Evolutionary conservation across 2,888 invertebrate species (phyloP).

Genomic region (Lypha dubia): DNA sequence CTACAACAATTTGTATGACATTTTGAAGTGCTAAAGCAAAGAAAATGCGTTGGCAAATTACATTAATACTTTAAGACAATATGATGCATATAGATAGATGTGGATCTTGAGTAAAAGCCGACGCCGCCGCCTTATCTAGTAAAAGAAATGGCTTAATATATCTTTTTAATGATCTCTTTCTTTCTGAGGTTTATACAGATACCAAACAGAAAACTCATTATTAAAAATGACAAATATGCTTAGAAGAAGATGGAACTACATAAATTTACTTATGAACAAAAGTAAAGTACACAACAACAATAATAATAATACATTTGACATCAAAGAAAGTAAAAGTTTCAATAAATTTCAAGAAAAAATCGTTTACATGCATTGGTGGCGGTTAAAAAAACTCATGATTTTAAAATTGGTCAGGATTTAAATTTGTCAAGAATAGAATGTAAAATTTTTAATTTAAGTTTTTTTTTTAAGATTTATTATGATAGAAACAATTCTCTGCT

Average conservation of each 20-base stretch:
- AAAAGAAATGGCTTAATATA: slow-evolving; percentile 66
- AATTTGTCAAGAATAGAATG: too few species aligned
- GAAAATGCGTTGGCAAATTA: slow-evolving; percentile 71
- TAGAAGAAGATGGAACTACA: slow-evolving; percentile 14
- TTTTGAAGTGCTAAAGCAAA: slow-evolving; percentile 67
- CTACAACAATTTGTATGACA: slow-evolving; percentile 62
- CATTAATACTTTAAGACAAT: slow-evolving; percentile 70
- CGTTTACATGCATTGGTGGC: not conserved
- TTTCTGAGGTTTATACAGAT: not conserved
- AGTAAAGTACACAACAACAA: too few species aligned
- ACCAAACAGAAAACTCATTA: slow-evolving; percentile 47
- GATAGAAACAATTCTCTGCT: too few species aligned
- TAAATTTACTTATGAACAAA: not conserved
- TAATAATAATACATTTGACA: slow-evolving; percentile 21
- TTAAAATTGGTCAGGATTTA: not conserved
- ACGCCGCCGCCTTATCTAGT: slow-evolving; percentile 47
- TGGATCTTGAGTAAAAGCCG: slow-evolving; percentile 48
- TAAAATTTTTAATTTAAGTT: too few species aligned
- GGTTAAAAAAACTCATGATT: not conserved
- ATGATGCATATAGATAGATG: not conserved
- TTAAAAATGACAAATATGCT: slow-evolving; percentile 68
- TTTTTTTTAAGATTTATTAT: too few species aligned
- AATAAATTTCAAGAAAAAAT: slow-evolving; percentile 23
- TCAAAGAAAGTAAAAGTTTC: slow-evolving; percentile 39
- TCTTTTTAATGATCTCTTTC: slow-evolving; percentile 56